These are phyloP conservation scores for Cryptus armator DNA, from an alignment of 2,888 invertebrate genomes.

Conservation along the genomic window DNA sequence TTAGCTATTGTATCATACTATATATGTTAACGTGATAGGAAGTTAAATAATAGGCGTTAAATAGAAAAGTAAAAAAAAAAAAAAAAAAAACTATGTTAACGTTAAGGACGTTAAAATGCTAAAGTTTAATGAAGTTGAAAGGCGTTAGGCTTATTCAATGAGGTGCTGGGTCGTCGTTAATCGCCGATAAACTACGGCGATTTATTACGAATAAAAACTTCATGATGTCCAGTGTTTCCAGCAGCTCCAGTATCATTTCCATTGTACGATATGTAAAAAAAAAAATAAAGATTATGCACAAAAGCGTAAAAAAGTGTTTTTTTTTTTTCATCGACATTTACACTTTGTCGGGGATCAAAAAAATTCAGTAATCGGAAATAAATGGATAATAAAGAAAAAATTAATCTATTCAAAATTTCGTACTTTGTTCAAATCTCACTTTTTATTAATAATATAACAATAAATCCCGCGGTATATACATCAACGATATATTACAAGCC, in stretches of 20 bases:
- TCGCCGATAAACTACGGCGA: conserved; percentile 43
- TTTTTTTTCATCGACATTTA: background rate
- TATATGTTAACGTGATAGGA: conserved; percentile 81
- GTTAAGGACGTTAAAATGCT: conserved; percentile 69
- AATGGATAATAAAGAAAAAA: conserved; percentile 78
- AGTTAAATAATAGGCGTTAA: conserved; percentile 68
- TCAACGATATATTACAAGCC: conserved; percentile 83
- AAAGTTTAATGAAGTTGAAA: conserved; percentile 55
- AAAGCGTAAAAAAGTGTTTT: conserved; percentile 27
- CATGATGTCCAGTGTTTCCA: conserved; percentile 79
- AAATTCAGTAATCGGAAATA: conserved; percentile 52
- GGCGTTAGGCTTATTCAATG: conserved; percentile 48
- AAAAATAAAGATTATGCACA: conserved; percentile 75
- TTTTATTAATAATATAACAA: conserved; percentile 83
- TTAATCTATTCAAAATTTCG: conserved; percentile 73
- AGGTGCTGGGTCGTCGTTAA: conserved; percentile 70
- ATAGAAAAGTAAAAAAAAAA: conserved; percentile 63
- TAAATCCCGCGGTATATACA: conserved; percentile 83
- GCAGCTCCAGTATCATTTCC: conserved; percentile 83
- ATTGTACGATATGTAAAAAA: conserved; percentile 85
- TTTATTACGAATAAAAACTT: conserved; percentile 61
- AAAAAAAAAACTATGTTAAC: conserved; percentile 64
- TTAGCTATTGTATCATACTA: conserved; percentile 83
- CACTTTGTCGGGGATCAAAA: background rate
- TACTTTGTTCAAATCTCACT: conserved; percentile 74